Conservation (phyloP, 2,113 vertebrate species). For the Danionella cerebrum region DNA sequence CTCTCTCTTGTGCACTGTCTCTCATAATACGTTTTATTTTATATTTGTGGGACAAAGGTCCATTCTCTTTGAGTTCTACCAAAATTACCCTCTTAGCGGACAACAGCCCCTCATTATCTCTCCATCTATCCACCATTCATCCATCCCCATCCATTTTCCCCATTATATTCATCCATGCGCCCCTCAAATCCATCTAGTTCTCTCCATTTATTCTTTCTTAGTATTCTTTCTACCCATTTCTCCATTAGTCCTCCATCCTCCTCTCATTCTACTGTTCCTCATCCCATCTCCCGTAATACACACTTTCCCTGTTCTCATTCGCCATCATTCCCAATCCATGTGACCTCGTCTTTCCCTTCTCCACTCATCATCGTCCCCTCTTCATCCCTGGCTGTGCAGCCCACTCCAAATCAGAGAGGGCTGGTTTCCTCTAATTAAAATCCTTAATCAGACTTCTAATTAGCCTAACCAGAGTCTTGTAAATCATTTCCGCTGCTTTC, state of each 20-base stretch:
- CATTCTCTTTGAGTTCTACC: constrained; percentile 3
- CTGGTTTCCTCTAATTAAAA: constrained; percentile 70
- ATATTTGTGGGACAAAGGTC: constrained; percentile 8
- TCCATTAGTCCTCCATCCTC: background rate
- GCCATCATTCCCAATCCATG: background rate
- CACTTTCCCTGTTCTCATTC: background rate
- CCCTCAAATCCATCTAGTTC: background rate
- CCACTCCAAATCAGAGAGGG: constrained; percentile 61
- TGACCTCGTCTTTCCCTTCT: background rate
- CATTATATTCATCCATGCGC: background rate
- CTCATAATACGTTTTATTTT: background rate
- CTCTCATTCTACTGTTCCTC: constrained; percentile 6
- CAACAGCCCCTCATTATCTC: constrained; percentile 7
- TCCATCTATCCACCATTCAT: constrained; percentile 1
- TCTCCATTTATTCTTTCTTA: background rate
- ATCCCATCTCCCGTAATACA: background rate
- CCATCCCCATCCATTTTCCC: background rate
- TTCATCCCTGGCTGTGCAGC: constrained; percentile 49
- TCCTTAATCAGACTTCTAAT: constrained; percentile 72
- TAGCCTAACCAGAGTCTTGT: constrained; percentile 71
- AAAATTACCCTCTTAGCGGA: constrained; percentile 15
- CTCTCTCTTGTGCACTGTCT: background rate
- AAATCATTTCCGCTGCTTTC: constrained; percentile 62
- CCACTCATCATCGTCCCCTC: constrained; percentile 30
- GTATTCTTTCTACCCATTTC: background rate